These are phyloP conservation scores for Thaumatotibia leucotreta DNA, from an alignment of 1,140 invertebrate genomes.

Conservation along the genomic window DNA sequence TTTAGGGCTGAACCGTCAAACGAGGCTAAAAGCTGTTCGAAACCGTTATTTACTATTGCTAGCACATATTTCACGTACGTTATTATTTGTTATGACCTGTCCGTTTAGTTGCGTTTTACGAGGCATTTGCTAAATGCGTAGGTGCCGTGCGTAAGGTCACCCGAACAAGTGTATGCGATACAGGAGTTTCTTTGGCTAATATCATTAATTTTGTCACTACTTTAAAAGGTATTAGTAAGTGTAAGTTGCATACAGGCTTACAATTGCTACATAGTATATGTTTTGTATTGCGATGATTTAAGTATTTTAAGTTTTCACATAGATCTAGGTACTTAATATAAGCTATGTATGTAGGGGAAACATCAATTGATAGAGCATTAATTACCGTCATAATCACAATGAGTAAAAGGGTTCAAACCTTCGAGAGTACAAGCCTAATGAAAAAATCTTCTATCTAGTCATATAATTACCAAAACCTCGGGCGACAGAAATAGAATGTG, in stretches of 20 bases:
- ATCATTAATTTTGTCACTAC: no score
- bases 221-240: no score
- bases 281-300: no score
- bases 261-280: no score
- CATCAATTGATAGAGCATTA: no score
- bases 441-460: background rate
- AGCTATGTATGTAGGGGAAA: no score
- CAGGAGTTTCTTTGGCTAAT: background rate
- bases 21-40: background rate
- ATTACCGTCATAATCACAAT: constrained; percentile 1
- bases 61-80: background rate
- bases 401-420: constrained; percentile 20
- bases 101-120: background rate
- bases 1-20: background rate
- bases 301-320: no score
- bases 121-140: background rate
- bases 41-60: background rate
- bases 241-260: no score
- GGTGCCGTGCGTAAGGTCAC: background rate
- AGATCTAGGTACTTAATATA: no score
- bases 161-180: background rate
- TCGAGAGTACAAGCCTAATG: background rate
- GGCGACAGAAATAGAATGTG: constrained; percentile 31
- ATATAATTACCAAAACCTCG: constrained; percentile 24
- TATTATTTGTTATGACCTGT: background rate